Conservation (phyloP, 1,140 invertebrate genomes). For the Saccostrea glomerata region DNA sequence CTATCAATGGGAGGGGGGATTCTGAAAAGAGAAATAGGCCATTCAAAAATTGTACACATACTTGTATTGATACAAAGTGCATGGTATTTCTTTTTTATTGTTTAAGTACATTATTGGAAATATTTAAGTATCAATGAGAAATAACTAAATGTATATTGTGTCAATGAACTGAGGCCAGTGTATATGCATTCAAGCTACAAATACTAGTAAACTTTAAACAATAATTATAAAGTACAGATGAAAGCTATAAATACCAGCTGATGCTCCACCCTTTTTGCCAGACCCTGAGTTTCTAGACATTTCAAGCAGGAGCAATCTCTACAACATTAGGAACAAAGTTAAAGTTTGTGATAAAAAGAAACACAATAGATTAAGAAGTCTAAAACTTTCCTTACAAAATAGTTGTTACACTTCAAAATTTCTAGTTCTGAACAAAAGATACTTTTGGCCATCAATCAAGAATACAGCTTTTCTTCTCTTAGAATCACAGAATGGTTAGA, state of each 20-base stretch:
- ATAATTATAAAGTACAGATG: no score
- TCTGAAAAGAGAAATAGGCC: conserved; percentile 39
- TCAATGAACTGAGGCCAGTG: background rate
- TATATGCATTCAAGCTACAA: no score
- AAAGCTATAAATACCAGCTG: conserved; percentile 4
- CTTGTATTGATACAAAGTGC: background rate
- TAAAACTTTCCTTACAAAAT: no score
- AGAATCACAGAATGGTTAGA: background rate
- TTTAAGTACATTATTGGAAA: background rate
- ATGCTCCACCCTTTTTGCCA: conserved; percentile 42
- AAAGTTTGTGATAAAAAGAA: no score
- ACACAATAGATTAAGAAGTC: background rate
- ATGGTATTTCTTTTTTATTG: background rate
- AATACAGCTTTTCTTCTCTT: no score
- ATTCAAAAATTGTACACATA: background rate
- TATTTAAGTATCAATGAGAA: background rate
- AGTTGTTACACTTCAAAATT: no score
- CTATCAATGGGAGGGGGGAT: conserved; percentile 53
- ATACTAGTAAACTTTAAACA: no score
- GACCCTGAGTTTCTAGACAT: conserved; percentile 47
- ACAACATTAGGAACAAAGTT: conserved; percentile 10
- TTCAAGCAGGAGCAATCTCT: conserved; percentile 49
- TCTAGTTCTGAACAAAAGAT: no score
- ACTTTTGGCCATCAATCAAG: no score
- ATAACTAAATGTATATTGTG: background rate